Conservation (phyloP, 2,888 invertebrate species). For the Ophion slaviceki region DNA sequence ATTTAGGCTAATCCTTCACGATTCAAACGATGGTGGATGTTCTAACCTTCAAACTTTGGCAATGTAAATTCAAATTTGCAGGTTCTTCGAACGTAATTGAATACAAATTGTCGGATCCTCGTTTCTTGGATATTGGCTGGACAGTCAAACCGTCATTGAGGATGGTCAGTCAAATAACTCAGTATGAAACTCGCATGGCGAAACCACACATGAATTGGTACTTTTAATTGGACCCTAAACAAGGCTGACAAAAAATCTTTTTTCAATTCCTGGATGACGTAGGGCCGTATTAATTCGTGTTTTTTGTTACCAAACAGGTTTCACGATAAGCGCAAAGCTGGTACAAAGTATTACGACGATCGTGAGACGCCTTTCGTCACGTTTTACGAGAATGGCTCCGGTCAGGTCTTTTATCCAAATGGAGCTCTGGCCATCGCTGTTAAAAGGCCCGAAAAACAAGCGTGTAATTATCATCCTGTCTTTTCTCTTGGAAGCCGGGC, state of each 20-base stretch:
- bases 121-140: slow-evolving; percentile 74
- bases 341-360: slow-evolving; percentile 68
- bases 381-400: slow-evolving; percentile 64
- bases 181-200: slow-evolving; percentile 68
- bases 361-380: slow-evolving; percentile 65
- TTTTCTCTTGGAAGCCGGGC: neutral
- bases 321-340: slow-evolving; percentile 51
- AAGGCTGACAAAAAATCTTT: neutral
- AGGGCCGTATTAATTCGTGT: neutral
- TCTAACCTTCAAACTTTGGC: slow-evolving; percentile 30
- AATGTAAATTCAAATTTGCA: slow-evolving; percentile 70
- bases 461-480: slow-evolving; percentile 69
- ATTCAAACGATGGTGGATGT: neutral
- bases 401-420: slow-evolving; percentile 73
- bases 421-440: slow-evolving; percentile 71
- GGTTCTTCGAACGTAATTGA: slow-evolving; percentile 73
- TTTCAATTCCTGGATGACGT: neutral
- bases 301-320: slow-evolving; percentile 68
- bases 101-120: slow-evolving; percentile 77
- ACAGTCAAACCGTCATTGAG: slow-evolving; percentile 72
- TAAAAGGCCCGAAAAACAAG: slow-evolving; percentile 59
- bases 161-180: slow-evolving; percentile 69
- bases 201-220: slow-evolving; percentile 73
- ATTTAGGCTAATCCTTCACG: neutral
- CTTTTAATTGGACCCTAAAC: neutral